phyloP scores from a whole-genome alignment of 2,113 vertebrate genomes.

The Apodemus sylvaticus region DNA sequence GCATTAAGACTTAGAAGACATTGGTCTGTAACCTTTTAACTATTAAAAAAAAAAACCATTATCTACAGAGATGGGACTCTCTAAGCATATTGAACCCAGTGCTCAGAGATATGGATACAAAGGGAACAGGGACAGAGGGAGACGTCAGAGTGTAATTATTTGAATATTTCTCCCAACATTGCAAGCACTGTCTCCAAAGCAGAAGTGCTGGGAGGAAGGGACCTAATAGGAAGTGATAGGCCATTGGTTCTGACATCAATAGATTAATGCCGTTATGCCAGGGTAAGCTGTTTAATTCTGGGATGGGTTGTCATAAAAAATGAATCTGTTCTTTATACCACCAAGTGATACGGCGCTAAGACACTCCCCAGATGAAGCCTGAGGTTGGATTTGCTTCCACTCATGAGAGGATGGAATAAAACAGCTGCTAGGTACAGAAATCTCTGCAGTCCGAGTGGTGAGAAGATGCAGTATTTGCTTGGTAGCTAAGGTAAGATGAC shows the following conservation, averaged over 20 bases:
- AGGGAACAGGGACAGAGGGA: neutral
- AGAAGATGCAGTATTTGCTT: neutral
- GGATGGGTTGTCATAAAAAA: neutral
- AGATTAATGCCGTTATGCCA: neutral
- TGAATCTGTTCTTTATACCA: neutral
- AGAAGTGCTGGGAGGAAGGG: neutral
- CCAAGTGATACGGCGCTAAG: neutral
- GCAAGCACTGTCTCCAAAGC: neutral
- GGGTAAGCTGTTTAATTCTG: neutral
- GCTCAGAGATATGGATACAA: neutral
- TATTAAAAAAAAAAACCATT: neutral
- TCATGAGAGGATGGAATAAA: neutral
- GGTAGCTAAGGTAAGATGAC: neutral
- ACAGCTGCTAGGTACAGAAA: neutral
- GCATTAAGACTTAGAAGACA: constrained; percentile 44
- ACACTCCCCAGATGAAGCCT: neutral
- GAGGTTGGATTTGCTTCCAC: neutral
- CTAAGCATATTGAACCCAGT: neutral
- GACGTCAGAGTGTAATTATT: too few relatives aligned
- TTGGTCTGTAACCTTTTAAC: constrained; percentile 34
- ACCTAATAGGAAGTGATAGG: neutral
- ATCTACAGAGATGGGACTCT: neutral
- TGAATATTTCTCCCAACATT: neutral
- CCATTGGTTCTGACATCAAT: neutral
- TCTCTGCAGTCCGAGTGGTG: neutral